Conservation (phyloP, 2,113 vertebrate genomes). For the Pteronura brasiliensis region DNA sequence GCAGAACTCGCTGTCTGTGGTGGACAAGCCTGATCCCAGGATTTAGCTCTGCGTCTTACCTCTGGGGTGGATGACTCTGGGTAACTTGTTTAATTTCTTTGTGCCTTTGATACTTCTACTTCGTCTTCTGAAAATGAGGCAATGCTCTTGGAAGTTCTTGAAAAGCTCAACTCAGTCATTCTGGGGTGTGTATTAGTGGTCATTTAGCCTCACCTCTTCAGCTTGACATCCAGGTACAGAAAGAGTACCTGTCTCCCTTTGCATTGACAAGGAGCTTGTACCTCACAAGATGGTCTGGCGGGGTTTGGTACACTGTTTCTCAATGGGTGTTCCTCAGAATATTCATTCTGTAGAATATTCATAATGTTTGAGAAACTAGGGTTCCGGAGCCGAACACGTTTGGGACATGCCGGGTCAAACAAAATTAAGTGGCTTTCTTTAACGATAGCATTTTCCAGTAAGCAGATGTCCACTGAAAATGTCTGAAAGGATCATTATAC, state of each 20-base stretch:
- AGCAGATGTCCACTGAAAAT: neutral
- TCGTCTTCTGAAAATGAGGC: slow-evolving; percentile 13
- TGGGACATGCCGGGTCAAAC: neutral
- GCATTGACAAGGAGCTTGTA: neutral
- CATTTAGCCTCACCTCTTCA: neutral
- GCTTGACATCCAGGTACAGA: neutral
- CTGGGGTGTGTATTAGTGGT: neutral
- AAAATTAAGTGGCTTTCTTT: neutral
- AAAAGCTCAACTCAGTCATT: neutral
- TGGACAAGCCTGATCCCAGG: neutral
- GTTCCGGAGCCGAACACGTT: neutral
- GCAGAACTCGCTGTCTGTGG: neutral
- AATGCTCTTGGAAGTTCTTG: neutral
- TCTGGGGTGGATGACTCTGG: neutral
- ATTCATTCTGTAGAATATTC: neutral
- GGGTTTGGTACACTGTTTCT: neutral
- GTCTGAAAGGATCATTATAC: neutral
- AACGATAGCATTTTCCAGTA: neutral
- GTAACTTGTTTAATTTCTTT: neutral
- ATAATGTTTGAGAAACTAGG: neutral
- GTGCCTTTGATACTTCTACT: neutral
- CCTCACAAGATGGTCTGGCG: neutral
- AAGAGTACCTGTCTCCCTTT: neutral
- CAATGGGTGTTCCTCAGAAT: neutral
- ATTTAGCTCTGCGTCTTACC: neutral